phyloP scores from a whole-genome alignment of 2,888 invertebrate species.

The Ochlodes sylvanus region DNA sequence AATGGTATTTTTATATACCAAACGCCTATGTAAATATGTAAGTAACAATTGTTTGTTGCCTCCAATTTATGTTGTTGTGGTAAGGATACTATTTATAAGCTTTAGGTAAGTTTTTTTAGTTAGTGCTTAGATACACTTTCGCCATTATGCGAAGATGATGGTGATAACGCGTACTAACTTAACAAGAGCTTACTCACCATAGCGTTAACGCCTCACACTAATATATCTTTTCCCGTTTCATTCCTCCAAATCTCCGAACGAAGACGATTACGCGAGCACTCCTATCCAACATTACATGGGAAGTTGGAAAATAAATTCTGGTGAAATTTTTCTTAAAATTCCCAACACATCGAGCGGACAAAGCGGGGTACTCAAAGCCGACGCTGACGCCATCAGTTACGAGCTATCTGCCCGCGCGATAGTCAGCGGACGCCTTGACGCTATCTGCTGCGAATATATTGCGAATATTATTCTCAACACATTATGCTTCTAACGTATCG shows the following conservation, averaged over 20 bases:
- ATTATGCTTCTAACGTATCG: slow-evolving; percentile 49
- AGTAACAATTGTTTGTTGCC: too few relatives aligned
- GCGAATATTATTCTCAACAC: slow-evolving; percentile 46
- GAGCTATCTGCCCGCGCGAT: slow-evolving; percentile 43
- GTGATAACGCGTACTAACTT: too few relatives aligned
- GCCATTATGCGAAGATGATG: too few relatives aligned
- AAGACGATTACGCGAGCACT: background rate
- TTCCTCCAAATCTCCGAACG: background rate
- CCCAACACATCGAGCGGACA: slow-evolving; percentile 5
- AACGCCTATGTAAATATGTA: too few relatives aligned
- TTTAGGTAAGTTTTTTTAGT: too few relatives aligned
- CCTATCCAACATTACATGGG: background rate
- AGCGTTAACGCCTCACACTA: too few relatives aligned
- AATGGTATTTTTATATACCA: too few relatives aligned
- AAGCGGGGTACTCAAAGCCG: slow-evolving; percentile 6
- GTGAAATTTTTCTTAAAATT: background rate
- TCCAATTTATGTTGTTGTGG: too few relatives aligned
- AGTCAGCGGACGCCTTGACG: slow-evolving; percentile 45
- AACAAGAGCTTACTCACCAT: too few relatives aligned
- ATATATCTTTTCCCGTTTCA: background rate
- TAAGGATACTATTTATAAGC: too few relatives aligned
- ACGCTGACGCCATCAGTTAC: slow-evolving; percentile 34
- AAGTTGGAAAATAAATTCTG: background rate
- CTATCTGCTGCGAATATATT: slow-evolving; percentile 49
- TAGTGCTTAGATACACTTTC: too few relatives aligned